Percentiles rank a stretch among this genome's conserved stretches.
Conservation (phyloP, 1,140 invertebrate genomes). For the Drosophila tsacasi region DNA sequence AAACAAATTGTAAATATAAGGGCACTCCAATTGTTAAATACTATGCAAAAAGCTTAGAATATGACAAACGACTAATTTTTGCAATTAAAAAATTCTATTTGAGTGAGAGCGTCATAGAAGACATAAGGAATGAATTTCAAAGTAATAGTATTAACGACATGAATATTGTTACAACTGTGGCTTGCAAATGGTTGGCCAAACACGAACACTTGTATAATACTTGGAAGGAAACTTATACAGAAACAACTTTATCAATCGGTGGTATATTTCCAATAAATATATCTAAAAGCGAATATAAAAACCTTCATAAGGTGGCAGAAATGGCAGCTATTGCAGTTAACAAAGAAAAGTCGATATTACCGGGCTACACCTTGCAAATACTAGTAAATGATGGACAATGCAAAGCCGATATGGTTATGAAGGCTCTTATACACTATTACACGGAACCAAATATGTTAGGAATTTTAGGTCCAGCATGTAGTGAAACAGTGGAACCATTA, state of each 20-base stretch:
- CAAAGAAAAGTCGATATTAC: slow-evolving; percentile 87
- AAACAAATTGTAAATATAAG: slow-evolving; percentile 88
- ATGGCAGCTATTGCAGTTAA: slow-evolving; percentile 90
- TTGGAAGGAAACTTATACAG: slow-evolving; percentile 87
- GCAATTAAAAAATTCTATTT: slow-evolving; percentile 59
- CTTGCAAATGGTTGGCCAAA: slow-evolving; percentile 89
- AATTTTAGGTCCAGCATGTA: slow-evolving; percentile 93
- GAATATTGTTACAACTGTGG: slow-evolving; percentile 85
- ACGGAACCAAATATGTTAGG: slow-evolving; percentile 88
- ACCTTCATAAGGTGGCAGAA: slow-evolving; percentile 88
- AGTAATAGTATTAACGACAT: no score
- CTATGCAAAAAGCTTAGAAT: slow-evolving; percentile 87
- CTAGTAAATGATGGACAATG: slow-evolving; percentile 90
- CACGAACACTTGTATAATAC: slow-evolving; percentile 86
- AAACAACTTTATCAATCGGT: slow-evolving; percentile 87
- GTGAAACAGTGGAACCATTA: slow-evolving; percentile 93
- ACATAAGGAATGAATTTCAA: slow-evolving; percentile 28
- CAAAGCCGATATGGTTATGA: slow-evolving; percentile 91
- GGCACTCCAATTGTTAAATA: slow-evolving; percentile 89
- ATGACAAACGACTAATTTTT: slow-evolving; percentile 86
- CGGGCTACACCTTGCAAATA: slow-evolving; percentile 88
- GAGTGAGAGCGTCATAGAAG: slow-evolving; percentile 8
- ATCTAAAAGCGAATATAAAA: slow-evolving; percentile 87
- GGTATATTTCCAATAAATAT: slow-evolving; percentile 91
- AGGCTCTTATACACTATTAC: slow-evolving; percentile 91